Evolutionary conservation across 2,888 invertebrate genomes (phyloP), one percentile per base, ranked within the genome.

Genomic region (Psylliodes chrysocephalus): DNA sequence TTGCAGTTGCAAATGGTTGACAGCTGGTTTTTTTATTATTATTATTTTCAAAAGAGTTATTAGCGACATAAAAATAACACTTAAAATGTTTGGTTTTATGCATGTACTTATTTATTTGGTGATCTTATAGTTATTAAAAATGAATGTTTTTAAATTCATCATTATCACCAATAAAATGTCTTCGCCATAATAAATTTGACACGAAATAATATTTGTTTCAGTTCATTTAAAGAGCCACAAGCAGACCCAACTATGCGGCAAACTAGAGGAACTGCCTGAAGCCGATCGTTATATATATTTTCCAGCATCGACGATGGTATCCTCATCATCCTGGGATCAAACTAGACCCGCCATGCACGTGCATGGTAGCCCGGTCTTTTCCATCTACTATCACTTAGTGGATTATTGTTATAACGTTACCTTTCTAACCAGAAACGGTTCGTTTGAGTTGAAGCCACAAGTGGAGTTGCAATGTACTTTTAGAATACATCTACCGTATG

Each of bases 341-440:
- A 64, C 64, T 10, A 63, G 75, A 6, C 86, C 86, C 3, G 83
- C 84, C 40, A 78, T 90, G 67, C 86, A 86, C 74, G 81, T 89
- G 60, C 87, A 87, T 74, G 89, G 88, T 66, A 85, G 85, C 78
- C 90, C 90, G 61, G 86, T 88, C 80, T 91, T 90, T 84, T 85
- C 87, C 78, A 85, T 90, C 74, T 84, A 83, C 73, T 91, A 88
- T 83, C 87, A 87, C 76, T 82, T 87, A 73, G 90, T 91, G 63
- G 91, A 91, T 81, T 88, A 88, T 78, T 91, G 91, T 75, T 90
- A 90, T 78, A 89, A 90, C 79, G 86, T 90, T 68, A 87, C 89
- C 30, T 85, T 90, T 70, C 85, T 86, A 71, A 83, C 84, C 55
- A 85, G 86, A 70, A 90, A 89, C 83, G 90, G 88, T 76, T 87